Base-by-base conservation (phyloP, 2,797 vertebrate species). In the Gymnothorax javanicus region DNA sequence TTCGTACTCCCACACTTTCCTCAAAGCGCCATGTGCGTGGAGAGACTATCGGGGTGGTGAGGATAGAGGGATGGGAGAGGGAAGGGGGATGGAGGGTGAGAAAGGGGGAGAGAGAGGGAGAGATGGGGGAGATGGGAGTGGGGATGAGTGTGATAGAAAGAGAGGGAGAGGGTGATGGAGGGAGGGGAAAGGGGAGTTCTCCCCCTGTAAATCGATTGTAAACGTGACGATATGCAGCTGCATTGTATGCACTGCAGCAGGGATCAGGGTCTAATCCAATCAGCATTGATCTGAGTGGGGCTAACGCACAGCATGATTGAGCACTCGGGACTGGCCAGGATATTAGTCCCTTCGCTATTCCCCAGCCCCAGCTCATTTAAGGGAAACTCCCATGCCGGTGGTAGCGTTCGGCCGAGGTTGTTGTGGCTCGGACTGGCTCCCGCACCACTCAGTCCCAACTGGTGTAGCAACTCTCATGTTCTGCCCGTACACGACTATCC, bases 1-100 rank as follows among this genome's bases (percentile, higher is more conserved):
- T 73, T 79, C 89, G 90, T 83, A 90, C 94, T 91, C 93, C 93
- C 87, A 88, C 93, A 86, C 91, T 90, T 92, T 93, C 56, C 56
- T 91, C 88, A 57, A 15, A 25, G 58, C 64, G 13, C 60, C 59
- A 12, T 7, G 59, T 23, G 77, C n/a, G 58, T 33, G 20, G 59
- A 69, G 85, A 86, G 15, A 50, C 56, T 23, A 33, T 12, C 15
- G 52, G 33, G 54, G 7, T 2, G n/a, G 82, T 6, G 75, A 54
- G 79, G 25, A 62, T 27, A n/a, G 17, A 12, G 62, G 15, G 43
- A 9, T 3, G 54, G 25, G 27, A 5, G 33, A 25, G n/a, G n/a
- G n/a, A n/a, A n/a, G n/a, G n/a, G n/a, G n/a, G n/a, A n/a, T n/a
- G n/a, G n/a, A n/a, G n/a, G n/a, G n/a, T n/a, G n/a, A n/a, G n/a